A percentile compares a stretch with the other conserved stretches of the same genome.
These are phyloP conservation scores for Plotosus lineatus DNA, from an alignment of 2,113 vertebrate species.

Conservation along the genomic window DNA sequence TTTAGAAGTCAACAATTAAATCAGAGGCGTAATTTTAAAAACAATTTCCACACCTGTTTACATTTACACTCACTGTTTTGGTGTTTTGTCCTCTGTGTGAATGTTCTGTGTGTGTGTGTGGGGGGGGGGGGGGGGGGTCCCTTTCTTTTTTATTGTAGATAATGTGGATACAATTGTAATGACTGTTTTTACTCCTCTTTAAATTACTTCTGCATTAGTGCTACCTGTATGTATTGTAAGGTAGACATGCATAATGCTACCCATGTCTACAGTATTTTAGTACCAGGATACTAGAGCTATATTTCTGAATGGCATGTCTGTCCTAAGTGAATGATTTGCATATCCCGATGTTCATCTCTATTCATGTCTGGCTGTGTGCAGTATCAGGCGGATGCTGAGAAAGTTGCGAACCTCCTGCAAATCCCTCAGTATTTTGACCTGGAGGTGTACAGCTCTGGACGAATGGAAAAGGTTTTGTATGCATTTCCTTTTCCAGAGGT, in stretches of 20 bases:
- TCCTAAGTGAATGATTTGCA: background rate
- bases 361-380: constrained; percentile 57
- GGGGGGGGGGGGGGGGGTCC: no score
- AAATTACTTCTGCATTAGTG: background rate
- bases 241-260: background rate
- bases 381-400: constrained; percentile 97
- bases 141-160: background rate
- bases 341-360: background rate
- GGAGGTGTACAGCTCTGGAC: constrained; percentile 96
- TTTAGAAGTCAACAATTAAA: no score
- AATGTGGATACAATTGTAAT: background rate
- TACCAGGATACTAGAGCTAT: background rate
- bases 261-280: no score
- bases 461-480: constrained; percentile 88
- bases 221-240: background rate
- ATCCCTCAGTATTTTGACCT: constrained; percentile 97
- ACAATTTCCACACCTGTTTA: no score
- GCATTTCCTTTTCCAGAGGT: background rate
- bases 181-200: background rate
- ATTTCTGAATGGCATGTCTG: background rate
- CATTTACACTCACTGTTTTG: no score
- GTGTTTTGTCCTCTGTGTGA: no score
- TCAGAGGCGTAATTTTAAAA: no score
- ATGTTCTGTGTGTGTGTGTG: background rate
- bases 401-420: constrained; percentile 96